Percentiles rank a stretch among this genome's conserved stretches.
These are phyloP conservation scores for Drosophila bocqueti DNA, from an alignment of 1,140 invertebrate species.

Conservation along the genomic window DNA sequence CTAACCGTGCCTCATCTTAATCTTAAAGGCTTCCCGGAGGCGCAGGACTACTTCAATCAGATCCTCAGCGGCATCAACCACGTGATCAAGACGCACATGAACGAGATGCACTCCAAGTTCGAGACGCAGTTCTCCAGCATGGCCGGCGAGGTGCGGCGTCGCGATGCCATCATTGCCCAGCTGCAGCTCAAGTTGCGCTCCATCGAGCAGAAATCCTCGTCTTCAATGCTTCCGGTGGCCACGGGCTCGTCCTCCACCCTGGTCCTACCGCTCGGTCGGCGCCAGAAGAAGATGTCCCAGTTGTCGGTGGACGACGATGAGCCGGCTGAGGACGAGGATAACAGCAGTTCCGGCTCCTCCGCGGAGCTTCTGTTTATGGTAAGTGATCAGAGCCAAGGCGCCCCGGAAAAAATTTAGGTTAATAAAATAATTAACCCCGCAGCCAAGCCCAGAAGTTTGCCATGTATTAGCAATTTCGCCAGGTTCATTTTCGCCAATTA, in stretches of 20 bases:
- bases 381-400: conserved; percentile 11
- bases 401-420: too few species aligned
- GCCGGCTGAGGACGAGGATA: conserved; percentile 80
- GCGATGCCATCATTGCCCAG: conserved; percentile 92
- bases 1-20: conserved; percentile 16
- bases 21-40: conserved; percentile 85
- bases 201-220: conserved; percentile 60
- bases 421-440: too few species aligned
- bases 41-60: conserved; percentile 92
- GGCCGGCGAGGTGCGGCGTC: conserved; percentile 90
- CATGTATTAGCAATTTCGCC: too few species aligned
- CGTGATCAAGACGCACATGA: conserved; percentile 90
- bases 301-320: conserved; percentile 72
- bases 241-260: conserved; percentile 14
- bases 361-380: conserved; percentile 86
- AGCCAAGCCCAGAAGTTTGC: too few species aligned
- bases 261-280: conserved; percentile 25
- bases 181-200: conserved; percentile 87
- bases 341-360: conserved; percentile 85
- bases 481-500: too few species aligned
- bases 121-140: conserved; percentile 89
- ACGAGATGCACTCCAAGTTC: conserved; percentile 89
- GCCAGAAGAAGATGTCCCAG: conserved; percentile 62
- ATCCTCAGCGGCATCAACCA: conserved; percentile 91
- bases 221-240: not conserved